Conservation (phyloP, 2,113 vertebrate species). For the Vulpes ferrilata region DNA sequence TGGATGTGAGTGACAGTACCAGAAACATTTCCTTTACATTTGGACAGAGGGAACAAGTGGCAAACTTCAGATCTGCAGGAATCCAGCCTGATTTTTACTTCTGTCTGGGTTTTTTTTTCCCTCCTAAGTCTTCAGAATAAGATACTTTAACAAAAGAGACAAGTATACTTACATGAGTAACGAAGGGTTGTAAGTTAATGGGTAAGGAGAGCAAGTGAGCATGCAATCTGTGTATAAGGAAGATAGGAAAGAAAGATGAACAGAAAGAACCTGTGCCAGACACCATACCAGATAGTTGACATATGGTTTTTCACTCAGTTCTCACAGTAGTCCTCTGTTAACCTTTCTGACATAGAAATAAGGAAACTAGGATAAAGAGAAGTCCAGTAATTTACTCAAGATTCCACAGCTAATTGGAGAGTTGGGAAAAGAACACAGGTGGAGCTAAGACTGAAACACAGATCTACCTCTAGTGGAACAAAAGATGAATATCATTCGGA, state of each 20-base stretch:
- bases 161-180: background rate
- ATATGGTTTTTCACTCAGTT: background rate
- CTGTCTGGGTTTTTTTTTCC: background rate
- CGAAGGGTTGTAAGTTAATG: background rate
- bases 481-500: background rate
- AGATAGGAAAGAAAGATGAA: background rate
- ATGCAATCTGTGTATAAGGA: background rate
- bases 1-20: background rate
- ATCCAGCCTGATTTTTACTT: background rate
- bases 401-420: background rate
- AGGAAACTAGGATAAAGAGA: background rate
- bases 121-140: background rate
- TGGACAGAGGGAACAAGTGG: background rate
- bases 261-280: background rate
- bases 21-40: constrained; percentile 50
- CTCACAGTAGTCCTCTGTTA: background rate
- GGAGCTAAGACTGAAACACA: background rate
- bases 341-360: background rate
- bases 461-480: background rate
- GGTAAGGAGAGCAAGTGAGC: background rate
- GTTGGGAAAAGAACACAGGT: background rate
- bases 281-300: background rate
- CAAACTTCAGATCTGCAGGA: background rate
- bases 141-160: background rate
- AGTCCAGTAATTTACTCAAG: background rate